These are phyloP conservation scores for Drepanosiphum platanoidis DNA, from an alignment of 2,888 invertebrate genomes.

Conservation along the genomic window DNA sequence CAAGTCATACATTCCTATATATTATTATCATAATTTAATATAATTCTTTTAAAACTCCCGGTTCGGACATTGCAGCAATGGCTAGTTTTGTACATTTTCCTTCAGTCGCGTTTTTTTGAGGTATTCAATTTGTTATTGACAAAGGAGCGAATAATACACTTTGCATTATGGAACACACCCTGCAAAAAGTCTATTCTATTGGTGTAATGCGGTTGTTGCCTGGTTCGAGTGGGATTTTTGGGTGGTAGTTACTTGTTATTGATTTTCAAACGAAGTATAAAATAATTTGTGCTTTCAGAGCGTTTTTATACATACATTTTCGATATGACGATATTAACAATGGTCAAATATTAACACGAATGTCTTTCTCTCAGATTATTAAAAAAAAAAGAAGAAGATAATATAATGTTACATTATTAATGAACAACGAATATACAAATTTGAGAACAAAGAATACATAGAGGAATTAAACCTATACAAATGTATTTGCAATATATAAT, in stretches of 20 bases:
- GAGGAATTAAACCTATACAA: neutral
- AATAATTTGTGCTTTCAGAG: neutral
- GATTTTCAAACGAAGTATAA: neutral
- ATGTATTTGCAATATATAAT: neutral
- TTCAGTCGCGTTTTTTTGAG: too few species aligned
- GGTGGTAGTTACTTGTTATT: conserved; percentile 14
- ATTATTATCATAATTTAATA: too few species aligned
- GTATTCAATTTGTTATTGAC: too few species aligned
- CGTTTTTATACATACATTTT: neutral
- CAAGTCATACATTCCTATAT: too few species aligned
- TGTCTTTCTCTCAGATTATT: too few species aligned
- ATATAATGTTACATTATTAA: too few species aligned
- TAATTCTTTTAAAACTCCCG: too few species aligned
- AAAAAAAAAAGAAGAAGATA: too few species aligned
- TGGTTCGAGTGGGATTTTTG: conserved; percentile 1
- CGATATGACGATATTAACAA: neutral
- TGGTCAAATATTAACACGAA: too few species aligned
- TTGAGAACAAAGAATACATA: neutral
- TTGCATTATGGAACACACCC: neutral
- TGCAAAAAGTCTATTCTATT: neutral
- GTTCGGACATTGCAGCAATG: too few species aligned
- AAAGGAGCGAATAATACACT: neutral
- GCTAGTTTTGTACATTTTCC: too few species aligned
- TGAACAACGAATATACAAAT: neutral
- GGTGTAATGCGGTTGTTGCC: neutral